Base-by-base conservation (phyloP, 2,888 invertebrate genomes). In the Tethea ocularis region DNA sequence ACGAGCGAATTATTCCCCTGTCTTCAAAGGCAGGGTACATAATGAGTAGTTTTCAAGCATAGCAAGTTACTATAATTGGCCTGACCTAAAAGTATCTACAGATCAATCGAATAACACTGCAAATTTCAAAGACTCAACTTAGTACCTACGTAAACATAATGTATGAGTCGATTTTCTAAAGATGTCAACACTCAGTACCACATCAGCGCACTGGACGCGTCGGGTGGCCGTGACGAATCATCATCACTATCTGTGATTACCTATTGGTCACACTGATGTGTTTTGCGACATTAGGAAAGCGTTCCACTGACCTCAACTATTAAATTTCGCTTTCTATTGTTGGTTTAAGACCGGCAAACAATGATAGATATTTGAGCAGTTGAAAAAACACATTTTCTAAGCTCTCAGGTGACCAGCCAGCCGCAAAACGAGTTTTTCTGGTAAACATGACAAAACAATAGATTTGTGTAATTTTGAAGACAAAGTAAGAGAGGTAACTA, bases 311-410 rank as follows among this genome's bases (percentile, higher is more conserved):
- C 84, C 85, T 78, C 75, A 53, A 69, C 63, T 41, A 46, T 57
- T 46, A 46, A 60, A 74, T 80, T 86, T 84, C 83, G 73, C 84
- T 89, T 88, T 87, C 86, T 78, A 80, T 80, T 75, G 74, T 75
- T 67, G 63, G 68, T 69, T 46, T 57, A 61, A 60, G 56, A 66
- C 62, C 60, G 24, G 33, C 33, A 24, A 36, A 57, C 26, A 55
- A 51, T 51, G 51, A 41, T 52, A 24, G 52, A 38, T 13, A 33
- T 33, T 33, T 33, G 29, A 13, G 22, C 8, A 54, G 33, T 54
- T 22, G 22, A 33, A 33, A 54, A 53, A 54, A 54, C 36, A 53
- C 8, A 26, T n/a, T n/a, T 52, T 53, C 29, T 4, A 17, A 29
- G 52, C 17, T 57, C 52, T 41, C 57, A 38, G 24, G 20, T 41